Percentiles rank a stretch among this genome's conserved stretches.
phyloP scores from a whole-genome alignment of 2,113 vertebrate genomes.

The Clarias batrachus region DNA sequence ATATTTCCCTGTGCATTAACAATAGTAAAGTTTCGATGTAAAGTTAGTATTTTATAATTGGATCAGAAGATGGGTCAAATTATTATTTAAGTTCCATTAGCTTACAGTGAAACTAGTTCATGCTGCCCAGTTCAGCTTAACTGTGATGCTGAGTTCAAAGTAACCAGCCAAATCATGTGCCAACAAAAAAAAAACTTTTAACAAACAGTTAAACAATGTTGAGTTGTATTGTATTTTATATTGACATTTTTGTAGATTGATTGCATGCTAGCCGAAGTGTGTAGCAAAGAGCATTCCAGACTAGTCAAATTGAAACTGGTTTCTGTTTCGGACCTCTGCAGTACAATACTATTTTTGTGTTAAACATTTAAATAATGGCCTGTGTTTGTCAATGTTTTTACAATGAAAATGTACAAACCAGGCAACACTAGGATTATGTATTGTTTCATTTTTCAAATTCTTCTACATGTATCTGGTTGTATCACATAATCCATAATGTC shows the following conservation, averaged over 20 bases:
- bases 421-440: not conserved
- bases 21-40: not conserved
- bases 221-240: not conserved
- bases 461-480: not conserved
- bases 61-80: not conserved
- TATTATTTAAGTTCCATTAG: not conserved
- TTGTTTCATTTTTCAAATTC: not conserved
- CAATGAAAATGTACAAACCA: not conserved
- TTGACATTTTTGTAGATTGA: not conserved
- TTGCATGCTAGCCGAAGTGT: not conserved
- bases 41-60: not conserved
- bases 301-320: not conserved
- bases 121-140: not conserved
- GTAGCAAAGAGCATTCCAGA: not conserved
- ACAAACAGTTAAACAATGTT: not conserved
- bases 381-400: not conserved
- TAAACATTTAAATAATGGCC: not conserved
- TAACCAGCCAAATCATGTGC: not conserved
- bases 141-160: not conserved
- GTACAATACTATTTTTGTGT: not conserved
- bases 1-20: not conserved
- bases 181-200: too few relatives aligned
- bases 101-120: not conserved
- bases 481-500: not conserved
- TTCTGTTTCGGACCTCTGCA: not conserved